phyloP scores from a whole-genome alignment of 2,797 vertebrate species.

The Enteromius fasciolatus region DNA sequence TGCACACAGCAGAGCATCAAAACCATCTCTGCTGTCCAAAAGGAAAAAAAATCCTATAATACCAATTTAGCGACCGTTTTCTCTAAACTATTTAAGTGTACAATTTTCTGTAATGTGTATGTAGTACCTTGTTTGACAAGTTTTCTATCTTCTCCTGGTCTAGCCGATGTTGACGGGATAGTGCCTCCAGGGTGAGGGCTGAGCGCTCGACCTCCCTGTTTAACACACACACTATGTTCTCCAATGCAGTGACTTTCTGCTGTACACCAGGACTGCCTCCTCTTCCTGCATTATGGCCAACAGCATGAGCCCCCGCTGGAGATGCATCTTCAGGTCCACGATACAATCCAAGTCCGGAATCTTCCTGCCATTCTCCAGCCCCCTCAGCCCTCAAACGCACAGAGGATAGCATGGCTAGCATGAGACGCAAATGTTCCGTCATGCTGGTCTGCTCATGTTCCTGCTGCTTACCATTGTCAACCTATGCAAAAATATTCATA shows the following conservation, averaged over 20 bases:
- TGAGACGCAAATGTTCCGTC: constrained; percentile 87
- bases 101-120: not conserved
- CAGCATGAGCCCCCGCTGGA: constrained; percentile 19
- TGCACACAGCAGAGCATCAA: constrained; percentile 28
- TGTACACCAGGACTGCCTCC: constrained; percentile 62
- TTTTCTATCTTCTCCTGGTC: constrained; percentile 93
- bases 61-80: not conserved
- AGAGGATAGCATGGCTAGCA: constrained; percentile 77
- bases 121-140: constrained; percentile 81
- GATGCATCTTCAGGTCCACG: constrained; percentile 71
- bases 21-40: constrained; percentile 46
- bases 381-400: constrained; percentile 66
- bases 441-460: constrained; percentile 86
- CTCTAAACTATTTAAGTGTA: not conserved
- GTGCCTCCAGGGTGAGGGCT: constrained; percentile 83
- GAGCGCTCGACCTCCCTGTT: constrained; percentile 93
- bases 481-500: constrained; percentile 68
- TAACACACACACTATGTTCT: constrained; percentile 93
- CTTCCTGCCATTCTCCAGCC: constrained; percentile 73
- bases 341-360: constrained; percentile 75
- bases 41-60: constrained; percentile 30
- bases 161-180: constrained; percentile 85
- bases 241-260: constrained; percentile 85
- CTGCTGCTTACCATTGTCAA: constrained; percentile 83
- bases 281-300: constrained; percentile 62